Base-by-base conservation (phyloP, 2,888 invertebrate species). In the Drosophila falleni region DNA sequence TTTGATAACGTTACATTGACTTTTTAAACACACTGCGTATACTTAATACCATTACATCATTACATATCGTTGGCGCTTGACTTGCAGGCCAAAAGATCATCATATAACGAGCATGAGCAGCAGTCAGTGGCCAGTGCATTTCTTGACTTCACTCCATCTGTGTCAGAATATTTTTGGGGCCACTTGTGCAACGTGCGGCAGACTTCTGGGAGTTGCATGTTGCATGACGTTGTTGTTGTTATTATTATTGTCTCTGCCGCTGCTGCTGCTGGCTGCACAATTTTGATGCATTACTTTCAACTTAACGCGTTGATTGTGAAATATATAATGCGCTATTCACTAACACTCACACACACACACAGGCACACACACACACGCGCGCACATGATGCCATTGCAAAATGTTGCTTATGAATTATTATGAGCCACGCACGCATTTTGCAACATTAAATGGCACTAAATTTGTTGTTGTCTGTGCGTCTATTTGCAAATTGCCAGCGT, bases 391-490 rank as follows among this genome's bases (percentile, higher is more conserved):
- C 87, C 88, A 84, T 42, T 54, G 72, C 83, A 74, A 63, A 80
- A 83, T 87, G 89, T 84, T 84, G 89, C 87, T 87, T 89, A 87
- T 87, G 89, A 89, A 87, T 87, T 87, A 87, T 89, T 87, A 88
- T 89, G 81, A 87, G 81, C 71, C 74, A 80, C 75, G 81, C 74
- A 88, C 89, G 87, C 89, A 81, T 80, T 88, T 86, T 81, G 85
- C 82, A 76, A 89, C 89, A 89, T 89, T 87, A 86, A 83, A 88
- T 86, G 89, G 87, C 85, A 81, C 76, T 74, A 89, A 84, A 77
- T 88, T 87, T 74, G 88, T 80, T 89, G 87, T 73, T 89, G 82
- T 83, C 69, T 83, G 71, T 60, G 51, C 79, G 79, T 71, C 81
- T 88, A 78, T 86, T 83, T 83, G 87, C 89, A 88, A 88, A 80